phyloP scores from a whole-genome alignment of 2,888 invertebrate genomes.

The Drosophila pseudotalamancana region DNA sequence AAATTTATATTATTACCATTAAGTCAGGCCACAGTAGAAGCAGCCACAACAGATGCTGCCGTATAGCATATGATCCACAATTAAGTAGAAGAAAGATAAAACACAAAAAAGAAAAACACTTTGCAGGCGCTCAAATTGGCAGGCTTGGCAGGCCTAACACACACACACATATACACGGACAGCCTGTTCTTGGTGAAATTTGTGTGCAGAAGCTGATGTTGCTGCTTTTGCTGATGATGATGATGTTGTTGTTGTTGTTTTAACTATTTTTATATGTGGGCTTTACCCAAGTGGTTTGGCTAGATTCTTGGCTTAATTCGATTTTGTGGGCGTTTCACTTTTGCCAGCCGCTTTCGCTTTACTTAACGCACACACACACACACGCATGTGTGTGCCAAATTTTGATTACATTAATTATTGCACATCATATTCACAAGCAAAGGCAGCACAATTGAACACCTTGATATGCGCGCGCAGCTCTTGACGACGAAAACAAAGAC shows the following conservation, averaged over 20 bases:
- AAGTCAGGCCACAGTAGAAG: slow-evolving; percentile 44
- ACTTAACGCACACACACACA: slow-evolving; percentile 41
- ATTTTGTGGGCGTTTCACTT: slow-evolving; percentile 75
- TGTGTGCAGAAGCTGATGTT: slow-evolving; percentile 24
- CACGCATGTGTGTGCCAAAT: slow-evolving; percentile 25
- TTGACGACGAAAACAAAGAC: neutral
- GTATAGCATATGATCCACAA: slow-evolving; percentile 55
- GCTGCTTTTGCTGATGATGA: slow-evolving; percentile 20
- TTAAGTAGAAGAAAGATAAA: slow-evolving; percentile 24
- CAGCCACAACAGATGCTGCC: slow-evolving; percentile 21
- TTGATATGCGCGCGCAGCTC: slow-evolving; percentile 48
- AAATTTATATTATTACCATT: slow-evolving; percentile 71
- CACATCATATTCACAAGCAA: slow-evolving; percentile 36
- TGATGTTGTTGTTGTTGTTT: slow-evolving; percentile 29
- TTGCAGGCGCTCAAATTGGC: slow-evolving; percentile 40
- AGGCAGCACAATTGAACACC: slow-evolving; percentile 28
- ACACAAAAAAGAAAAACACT: slow-evolving; percentile 17
- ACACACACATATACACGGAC: slow-evolving; percentile 16
- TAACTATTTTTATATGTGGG: slow-evolving; percentile 64
- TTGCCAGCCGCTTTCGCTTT: slow-evolving; percentile 74
- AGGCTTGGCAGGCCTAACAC: slow-evolving; percentile 43
- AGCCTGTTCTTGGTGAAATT: slow-evolving; percentile 80
- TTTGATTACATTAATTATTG: slow-evolving; percentile 39
- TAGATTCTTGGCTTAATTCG: slow-evolving; percentile 69
- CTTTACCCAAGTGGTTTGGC: slow-evolving; percentile 76